These are phyloP conservation scores for Thoracochromis brauschi DNA, from an alignment of 2,113 vertebrate species.

Conservation along the genomic window DNA sequence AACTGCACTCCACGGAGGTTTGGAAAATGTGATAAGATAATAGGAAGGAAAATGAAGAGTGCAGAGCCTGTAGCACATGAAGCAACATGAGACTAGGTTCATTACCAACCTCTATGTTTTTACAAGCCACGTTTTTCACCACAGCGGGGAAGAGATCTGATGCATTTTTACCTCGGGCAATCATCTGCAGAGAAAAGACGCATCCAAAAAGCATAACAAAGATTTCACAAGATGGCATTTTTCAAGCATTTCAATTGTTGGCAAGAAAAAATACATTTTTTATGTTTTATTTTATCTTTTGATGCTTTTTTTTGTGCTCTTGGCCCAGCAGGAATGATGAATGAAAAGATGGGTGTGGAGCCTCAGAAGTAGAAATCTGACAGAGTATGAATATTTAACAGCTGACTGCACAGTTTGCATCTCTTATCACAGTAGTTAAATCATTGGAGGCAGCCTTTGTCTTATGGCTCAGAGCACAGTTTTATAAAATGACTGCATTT, in stretches of 20 bases:
- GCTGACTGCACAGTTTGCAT: conserved; percentile 8
- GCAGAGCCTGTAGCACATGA: neutral
- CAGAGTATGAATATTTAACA: conserved; percentile 68
- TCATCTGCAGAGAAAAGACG: conserved; percentile 78
- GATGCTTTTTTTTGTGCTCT: neutral
- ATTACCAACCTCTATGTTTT: conserved; percentile 93
- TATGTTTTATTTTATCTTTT: neutral
- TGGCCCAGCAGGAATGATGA: conserved; percentile 32
- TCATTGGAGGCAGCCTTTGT: neutral
- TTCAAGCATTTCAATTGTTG: neutral
- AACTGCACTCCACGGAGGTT: neutral
- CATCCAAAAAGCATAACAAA: neutral
- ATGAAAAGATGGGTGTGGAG: conserved; percentile 8
- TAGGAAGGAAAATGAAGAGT: neutral
- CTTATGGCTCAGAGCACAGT: neutral
- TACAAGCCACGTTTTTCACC: conserved; percentile 97
- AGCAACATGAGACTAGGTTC: neutral
- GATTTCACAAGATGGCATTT: neutral
- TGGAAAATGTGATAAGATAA: neutral
- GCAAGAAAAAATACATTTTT: neutral
- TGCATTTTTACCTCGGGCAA: conserved; percentile 92
- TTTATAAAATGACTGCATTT: neutral
- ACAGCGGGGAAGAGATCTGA: conserved; percentile 96
- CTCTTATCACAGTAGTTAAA: neutral
- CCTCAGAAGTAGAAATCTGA: conserved; percentile 47